Evolutionary conservation across 2,888 invertebrate genomes (phyloP), one percentile per base, ranked within the genome.

Genomic region (Furcula furcula): DNA sequence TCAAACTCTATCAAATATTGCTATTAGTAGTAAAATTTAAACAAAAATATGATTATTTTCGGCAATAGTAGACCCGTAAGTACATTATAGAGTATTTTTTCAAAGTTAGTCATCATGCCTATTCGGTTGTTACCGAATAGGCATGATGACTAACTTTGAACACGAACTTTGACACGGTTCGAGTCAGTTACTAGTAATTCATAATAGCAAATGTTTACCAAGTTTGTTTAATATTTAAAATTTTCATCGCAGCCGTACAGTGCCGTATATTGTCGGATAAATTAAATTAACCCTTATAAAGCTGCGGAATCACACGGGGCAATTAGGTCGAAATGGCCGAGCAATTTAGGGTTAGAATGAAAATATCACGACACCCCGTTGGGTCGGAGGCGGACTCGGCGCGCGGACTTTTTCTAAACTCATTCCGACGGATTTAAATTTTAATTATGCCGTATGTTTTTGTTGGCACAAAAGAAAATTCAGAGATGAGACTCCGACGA

Each of bases 271-370:
- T 68, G 65, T 63, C 58, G 53, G 55, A 63, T 65, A 65, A 76
- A 76, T 77, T 73, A 64, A 74, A 76, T 76, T 70, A 77, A 76
- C 76, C 74, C 68, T 69, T 69, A 63, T 64, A 67, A 69, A 67
- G 65, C 67, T 62, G 67, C 55, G 60, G 70, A 76, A 78, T 79
- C 78, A 76, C 75, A 65, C 63, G 47, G 50, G 58, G 65, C 72
- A 77, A 82, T 82, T 81, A 78, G 65, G 68, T 59, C 57, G 62
- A 57, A 69, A 68, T 60, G 63, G 61, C 52, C 58, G 43, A 65
- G 68, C 64, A 71, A 72, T 73, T 77, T 71, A 64, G 62, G 67
- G 65, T 72, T 61, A 69, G 66, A 73, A 71, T 69, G 70, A 70
- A 72, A 76, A 70, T 67, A 70, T 71, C 72, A 65, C 62, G 52